These are phyloP conservation scores for Malurus melanocephalus DNA, from an alignment of 2,113 vertebrate species.

Conservation along the genomic window DNA sequence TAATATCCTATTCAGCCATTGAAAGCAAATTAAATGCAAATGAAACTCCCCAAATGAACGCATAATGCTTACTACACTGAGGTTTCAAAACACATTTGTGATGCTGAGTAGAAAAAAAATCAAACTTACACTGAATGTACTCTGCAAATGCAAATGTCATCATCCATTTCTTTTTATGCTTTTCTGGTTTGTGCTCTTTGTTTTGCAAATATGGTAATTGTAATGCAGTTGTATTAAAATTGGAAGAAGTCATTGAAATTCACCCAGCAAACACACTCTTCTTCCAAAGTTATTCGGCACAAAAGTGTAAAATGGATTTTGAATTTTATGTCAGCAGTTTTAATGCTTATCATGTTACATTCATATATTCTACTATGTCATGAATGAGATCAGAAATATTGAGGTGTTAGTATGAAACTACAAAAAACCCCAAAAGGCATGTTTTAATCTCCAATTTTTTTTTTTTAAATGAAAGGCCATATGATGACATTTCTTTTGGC, in stretches of 20 bases:
- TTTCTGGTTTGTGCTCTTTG: slow-evolving; percentile 37
- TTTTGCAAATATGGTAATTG: slow-evolving; percentile 51
- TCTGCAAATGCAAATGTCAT: slow-evolving; percentile 47
- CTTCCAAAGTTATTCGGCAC: not conserved
- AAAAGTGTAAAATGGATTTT: not conserved
- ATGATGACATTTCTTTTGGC: not conserved
- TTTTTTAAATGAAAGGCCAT: not conserved
- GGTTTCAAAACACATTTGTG: slow-evolving; percentile 45
- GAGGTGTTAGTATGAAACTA: not conserved
- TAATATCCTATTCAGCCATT: slow-evolving; percentile 32
- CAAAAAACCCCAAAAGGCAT: not conserved
- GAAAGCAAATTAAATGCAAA: slow-evolving; percentile 61
- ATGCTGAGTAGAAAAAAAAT: slow-evolving; percentile 16
- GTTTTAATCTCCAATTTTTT: not conserved
- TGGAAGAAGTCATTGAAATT: slow-evolving; percentile 28
- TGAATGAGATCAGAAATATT: not conserved
- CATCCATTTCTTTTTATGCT: slow-evolving; percentile 25
- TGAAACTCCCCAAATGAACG: slow-evolving; percentile 27
- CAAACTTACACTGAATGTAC: not conserved
- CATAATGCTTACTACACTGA: slow-evolving; percentile 16
- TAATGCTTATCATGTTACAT: not conserved
- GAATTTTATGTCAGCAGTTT: not conserved
- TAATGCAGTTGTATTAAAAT: slow-evolving; percentile 41
- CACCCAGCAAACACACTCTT: not conserved
- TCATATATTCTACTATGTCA: not conserved